A percentile compares a stretch with the other conserved stretches of the same genome.
phyloP scores from a whole-genome alignment of 2,797 vertebrate genomes.

The Acrocephalus scirpaceus region DNA sequence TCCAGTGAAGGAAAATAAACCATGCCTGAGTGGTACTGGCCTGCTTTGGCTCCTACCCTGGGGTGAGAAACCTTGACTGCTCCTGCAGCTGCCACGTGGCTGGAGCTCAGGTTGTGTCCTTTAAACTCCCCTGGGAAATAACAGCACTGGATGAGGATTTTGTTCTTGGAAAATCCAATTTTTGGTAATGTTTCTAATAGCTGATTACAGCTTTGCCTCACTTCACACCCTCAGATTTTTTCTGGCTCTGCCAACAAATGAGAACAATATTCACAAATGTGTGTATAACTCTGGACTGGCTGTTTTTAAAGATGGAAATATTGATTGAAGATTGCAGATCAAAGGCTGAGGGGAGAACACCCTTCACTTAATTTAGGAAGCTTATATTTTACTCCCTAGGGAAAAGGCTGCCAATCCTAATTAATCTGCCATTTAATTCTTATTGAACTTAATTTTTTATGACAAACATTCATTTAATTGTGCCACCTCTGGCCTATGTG shows the following conservation, averaged over 20 bases:
- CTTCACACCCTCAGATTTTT: background rate
- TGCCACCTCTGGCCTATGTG: conserved; percentile 63
- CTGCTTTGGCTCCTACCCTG: background rate
- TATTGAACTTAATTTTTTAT: conserved; percentile 69
- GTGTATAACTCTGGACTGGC: background rate
- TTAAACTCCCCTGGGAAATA: background rate
- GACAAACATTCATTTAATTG: conserved; percentile 71
- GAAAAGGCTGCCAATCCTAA: conserved; percentile 62
- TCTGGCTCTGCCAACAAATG: background rate
- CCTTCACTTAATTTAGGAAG: conserved; percentile 60
- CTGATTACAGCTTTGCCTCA: background rate
- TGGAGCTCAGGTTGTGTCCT: background rate
- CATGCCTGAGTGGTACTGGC: background rate
- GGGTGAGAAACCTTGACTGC: background rate
- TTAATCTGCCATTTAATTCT: conserved; percentile 70
- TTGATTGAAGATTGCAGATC: conserved; percentile 28
- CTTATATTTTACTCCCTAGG: conserved; percentile 34
- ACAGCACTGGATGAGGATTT: background rate
- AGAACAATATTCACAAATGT: background rate
- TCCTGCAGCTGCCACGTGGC: rapidly evolving
- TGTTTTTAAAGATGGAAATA: conserved; percentile 31
- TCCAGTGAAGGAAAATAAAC: background rate
- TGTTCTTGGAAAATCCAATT: background rate
- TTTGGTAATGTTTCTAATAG: background rate
- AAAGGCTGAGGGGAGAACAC: conserved; percentile 26